Evolutionary conservation across 2,113 vertebrate species (phyloP).

Genomic region (Ochotona curzoniae): DNA sequence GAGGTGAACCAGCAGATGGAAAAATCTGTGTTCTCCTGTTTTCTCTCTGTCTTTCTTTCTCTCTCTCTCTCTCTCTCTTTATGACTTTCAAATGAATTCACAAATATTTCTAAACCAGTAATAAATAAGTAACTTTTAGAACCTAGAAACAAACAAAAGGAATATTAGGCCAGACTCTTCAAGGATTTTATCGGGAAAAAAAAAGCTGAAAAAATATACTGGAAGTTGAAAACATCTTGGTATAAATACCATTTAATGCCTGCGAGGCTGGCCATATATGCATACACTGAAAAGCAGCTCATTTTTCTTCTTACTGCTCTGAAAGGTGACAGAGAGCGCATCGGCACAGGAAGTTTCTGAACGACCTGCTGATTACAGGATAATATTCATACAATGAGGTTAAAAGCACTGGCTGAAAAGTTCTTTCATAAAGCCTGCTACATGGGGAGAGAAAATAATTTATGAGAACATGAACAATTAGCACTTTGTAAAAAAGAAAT

Average conservation of each 20-base stretch:
- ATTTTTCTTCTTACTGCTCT: constrained; percentile 71
- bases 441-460: constrained; percentile 82
- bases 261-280: constrained; percentile 10
- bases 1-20: no score
- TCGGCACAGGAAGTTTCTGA: constrained; percentile 60
- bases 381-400: constrained; percentile 83
- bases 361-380: constrained; percentile 79
- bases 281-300: not conserved
- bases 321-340: constrained; percentile 67
- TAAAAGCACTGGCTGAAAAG: constrained; percentile 83
- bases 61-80: no score
- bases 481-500: constrained; percentile 84
- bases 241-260: constrained; percentile 47
- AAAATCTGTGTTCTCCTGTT: no score
- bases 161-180: constrained; percentile 24
- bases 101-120: not conserved
- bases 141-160: not conserved
- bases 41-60: no score
- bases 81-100: not conserved
- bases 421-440: constrained; percentile 84
- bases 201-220: constrained; percentile 37
- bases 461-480: constrained; percentile 85
- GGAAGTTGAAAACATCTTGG: constrained; percentile 59
- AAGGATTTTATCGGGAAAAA: not conserved
- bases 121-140: not conserved